A percentile compares a stretch with the other conserved stretches of the same genome.
Evolutionary conservation across 2,797 vertebrate genomes (phyloP).

Genomic region (Anguilla anguilla): DNA sequence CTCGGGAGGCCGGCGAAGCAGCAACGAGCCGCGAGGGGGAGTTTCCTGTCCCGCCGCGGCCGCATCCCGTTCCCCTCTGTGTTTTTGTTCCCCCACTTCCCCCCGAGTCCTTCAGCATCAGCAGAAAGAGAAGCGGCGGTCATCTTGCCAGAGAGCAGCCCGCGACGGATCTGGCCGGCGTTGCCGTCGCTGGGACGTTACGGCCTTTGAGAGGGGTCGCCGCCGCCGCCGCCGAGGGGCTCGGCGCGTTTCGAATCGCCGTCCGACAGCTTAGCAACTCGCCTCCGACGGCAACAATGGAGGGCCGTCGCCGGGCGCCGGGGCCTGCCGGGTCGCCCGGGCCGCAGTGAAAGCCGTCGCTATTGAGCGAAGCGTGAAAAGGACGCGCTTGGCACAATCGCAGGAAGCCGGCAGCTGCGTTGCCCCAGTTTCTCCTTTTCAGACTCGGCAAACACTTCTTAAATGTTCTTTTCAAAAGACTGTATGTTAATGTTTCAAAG

Average conservation of each 20-base stretch:
- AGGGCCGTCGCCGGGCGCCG: neutral
- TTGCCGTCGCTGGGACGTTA: neutral
- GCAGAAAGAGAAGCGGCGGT: neutral
- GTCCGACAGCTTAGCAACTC: constrained; percentile 17
- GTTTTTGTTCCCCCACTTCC: neutral
- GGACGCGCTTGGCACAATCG: constrained; percentile 12
- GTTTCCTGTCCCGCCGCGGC: neutral
- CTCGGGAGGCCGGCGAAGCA: neutral
- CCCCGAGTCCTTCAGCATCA: neutral
- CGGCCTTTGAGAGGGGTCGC: constrained; percentile 13
- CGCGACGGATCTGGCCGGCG: too few relatives aligned
- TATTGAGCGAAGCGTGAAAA: constrained; percentile 13
- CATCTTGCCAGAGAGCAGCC: neutral
- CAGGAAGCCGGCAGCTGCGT: neutral
- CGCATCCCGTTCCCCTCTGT: neutral
- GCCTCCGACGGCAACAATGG: neutral
- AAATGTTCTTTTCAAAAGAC: neutral
- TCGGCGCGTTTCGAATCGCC: constrained; percentile 25
- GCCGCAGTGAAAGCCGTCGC: neutral
- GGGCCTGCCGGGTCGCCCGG: neutral
- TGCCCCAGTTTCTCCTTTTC: neutral
- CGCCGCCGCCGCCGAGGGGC: neutral
- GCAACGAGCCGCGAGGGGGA: neutral
- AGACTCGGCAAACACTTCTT: neutral
- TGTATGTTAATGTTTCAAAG: neutral